These are phyloP conservation scores for Lethrus apterus DNA, from an alignment of 1,140 invertebrate genomes.

Conservation along the genomic window DNA sequence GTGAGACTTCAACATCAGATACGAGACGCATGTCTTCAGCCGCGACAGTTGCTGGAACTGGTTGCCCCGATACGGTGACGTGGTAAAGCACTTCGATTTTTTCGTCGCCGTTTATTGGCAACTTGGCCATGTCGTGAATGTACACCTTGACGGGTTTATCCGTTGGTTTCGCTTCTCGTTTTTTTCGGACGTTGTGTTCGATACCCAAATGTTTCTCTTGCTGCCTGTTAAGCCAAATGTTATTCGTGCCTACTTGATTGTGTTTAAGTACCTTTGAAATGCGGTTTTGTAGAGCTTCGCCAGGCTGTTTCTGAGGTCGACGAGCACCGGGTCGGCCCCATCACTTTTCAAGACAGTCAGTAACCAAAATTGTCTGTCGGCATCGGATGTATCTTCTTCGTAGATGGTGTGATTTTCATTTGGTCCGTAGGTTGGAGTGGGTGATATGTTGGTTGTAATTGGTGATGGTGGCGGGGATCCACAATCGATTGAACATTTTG, in stretches of 20 bases:
- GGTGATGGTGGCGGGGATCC: conserved; percentile 9
- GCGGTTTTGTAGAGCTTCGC: conserved; percentile 57
- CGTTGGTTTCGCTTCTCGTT: conserved; percentile 20
- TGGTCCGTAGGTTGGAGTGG: conserved; percentile 26
- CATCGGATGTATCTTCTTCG: conserved; percentile 28
- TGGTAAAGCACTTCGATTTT: conserved; percentile 62
- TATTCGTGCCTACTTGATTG: not conserved
- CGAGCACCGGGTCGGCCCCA: conserved; percentile 35
- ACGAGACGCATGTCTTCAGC: conserved; percentile 71
- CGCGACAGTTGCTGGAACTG: conserved; percentile 67
- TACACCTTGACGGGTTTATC: conserved; percentile 42
- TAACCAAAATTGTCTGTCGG: conserved; percentile 66
- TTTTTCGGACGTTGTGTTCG: conserved; percentile 24
- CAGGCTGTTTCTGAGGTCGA: conserved; percentile 50
- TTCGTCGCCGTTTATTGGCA: conserved; percentile 36
- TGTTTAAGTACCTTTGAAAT: conserved; percentile 48
- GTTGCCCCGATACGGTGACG: conserved; percentile 65
- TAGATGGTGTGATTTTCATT: conserved; percentile 9
- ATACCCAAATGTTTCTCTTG: conserved; percentile 64
- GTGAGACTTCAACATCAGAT: conserved; percentile 62
- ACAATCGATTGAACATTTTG: conserved; percentile 28
- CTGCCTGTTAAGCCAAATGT: conserved; percentile 44
- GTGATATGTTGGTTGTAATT: too few relatives aligned
- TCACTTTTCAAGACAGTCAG: conserved; percentile 58
- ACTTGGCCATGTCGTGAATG: conserved; percentile 44